Evolutionary conservation across 1,140 invertebrate species (phyloP).

Genomic region (Microplitis demolitor): DNA sequence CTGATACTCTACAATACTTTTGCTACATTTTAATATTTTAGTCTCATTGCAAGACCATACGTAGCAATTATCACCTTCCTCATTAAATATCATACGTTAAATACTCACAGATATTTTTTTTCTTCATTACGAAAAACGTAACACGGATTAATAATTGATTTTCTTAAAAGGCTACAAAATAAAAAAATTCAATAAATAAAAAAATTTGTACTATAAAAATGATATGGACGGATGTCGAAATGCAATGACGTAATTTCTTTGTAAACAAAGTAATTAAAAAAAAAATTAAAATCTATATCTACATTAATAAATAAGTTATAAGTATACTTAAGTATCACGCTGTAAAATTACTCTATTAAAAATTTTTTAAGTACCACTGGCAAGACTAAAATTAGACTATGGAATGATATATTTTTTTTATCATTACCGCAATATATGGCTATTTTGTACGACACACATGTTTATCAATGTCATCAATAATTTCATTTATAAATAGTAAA

Average conservation of each 20-base stretch:
- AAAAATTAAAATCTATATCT: neutral
- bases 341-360: neutral
- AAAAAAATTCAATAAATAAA: neutral
- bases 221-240: conserved; percentile 2
- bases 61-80: conserved; percentile 4
- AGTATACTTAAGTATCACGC: neutral
- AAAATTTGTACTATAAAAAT: conserved; percentile 10
- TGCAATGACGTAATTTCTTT: neutral
- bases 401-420: neutral
- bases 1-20: conserved; percentile 11
- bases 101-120: neutral
- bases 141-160: neutral
- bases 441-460: neutral
- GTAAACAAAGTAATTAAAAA: neutral
- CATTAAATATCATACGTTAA: no score
- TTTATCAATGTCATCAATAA: no score
- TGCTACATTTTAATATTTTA: conserved; percentile 10
- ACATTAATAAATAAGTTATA: neutral
- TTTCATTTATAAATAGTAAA: neutral
- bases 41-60: conserved; percentile 22
- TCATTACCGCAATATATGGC: neutral
- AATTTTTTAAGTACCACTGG: neutral
- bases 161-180: neutral
- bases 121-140: neutral
- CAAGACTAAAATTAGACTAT: conserved; percentile 5